These are phyloP conservation scores for Eretmochelys imbricata DNA, from an alignment of 2,113 vertebrate species.

Conservation along the genomic window DNA sequence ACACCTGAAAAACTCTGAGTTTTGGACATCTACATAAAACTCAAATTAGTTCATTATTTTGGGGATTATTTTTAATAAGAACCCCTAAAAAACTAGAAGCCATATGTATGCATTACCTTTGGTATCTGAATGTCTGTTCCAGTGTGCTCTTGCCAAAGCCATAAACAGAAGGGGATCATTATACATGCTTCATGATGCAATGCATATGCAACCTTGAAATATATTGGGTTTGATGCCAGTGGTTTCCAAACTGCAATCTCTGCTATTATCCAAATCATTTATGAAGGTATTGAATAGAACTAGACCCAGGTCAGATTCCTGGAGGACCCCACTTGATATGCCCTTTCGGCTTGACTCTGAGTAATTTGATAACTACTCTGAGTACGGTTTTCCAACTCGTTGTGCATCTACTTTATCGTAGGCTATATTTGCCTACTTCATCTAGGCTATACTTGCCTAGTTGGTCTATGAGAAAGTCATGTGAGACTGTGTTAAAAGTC, in stretches of 20 bases:
- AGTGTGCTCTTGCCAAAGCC: background rate
- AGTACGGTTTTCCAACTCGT: background rate
- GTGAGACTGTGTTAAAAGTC: too few relatives aligned
- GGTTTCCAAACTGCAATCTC: background rate
- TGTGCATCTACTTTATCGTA: background rate
- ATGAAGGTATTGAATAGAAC: background rate
- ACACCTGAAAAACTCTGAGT: too few relatives aligned
- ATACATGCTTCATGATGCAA: background rate
- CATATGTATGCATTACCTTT: background rate
- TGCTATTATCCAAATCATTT: background rate
- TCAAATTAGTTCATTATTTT: too few relatives aligned
- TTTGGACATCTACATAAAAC: too few relatives aligned
- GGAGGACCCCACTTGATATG: background rate
- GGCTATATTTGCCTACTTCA: too few relatives aligned
- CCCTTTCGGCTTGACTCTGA: background rate
- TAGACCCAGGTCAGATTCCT: background rate
- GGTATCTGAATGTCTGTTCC: background rate
- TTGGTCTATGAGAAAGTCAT: too few relatives aligned
- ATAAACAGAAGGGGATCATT: background rate
- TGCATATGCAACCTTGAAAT: background rate
- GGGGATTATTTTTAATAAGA: too few relatives aligned
- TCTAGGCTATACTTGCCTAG: too few relatives aligned
- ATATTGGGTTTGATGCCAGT: background rate
- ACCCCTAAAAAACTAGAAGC: too few relatives aligned
- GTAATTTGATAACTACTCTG: background rate